These are phyloP conservation scores for Ptychoptera contaminata DNA, from an alignment of 2,888 invertebrate genomes.

Conservation along the genomic window DNA sequence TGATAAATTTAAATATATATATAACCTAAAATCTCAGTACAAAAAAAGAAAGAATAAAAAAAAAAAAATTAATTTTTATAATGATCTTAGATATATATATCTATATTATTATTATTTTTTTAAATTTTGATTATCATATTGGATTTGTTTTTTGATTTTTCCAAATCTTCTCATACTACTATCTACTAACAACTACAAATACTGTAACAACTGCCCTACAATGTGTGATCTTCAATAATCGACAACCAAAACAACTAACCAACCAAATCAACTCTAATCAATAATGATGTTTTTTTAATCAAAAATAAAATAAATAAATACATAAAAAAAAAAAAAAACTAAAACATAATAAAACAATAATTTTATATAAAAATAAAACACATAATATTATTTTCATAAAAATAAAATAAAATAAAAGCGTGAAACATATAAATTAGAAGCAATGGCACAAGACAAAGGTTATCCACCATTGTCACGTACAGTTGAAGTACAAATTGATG, in stretches of 20 bases:
- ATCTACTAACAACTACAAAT: slow-evolving; percentile 2
- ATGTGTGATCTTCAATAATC: too few relatives aligned
- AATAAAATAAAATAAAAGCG: slow-evolving; percentile 39
- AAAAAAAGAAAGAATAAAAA: background rate
- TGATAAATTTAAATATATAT: too few relatives aligned
- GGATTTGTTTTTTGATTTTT: slow-evolving; percentile 6
- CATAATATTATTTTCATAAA: background rate
- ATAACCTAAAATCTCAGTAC: background rate
- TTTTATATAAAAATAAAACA: background rate
- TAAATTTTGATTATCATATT: background rate
- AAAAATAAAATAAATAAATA: background rate
- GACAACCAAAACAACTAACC: background rate
- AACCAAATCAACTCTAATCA: background rate
- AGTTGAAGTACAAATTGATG: slow-evolving; percentile 96
- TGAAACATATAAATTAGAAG: slow-evolving; percentile 96
- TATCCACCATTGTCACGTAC: slow-evolving; percentile 87
- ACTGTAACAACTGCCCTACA: slow-evolving; percentile 1
- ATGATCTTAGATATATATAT: background rate
- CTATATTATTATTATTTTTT: too few relatives aligned
- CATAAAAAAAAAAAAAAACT: slow-evolving; percentile 2
- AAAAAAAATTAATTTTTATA: background rate
- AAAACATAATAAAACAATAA: slow-evolving; percentile 3
- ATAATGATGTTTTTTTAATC: slow-evolving; percentile 9
- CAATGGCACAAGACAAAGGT: slow-evolving; percentile 96
- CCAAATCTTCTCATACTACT: slow-evolving; percentile 1